phyloP scores from a whole-genome alignment of 1,140 invertebrate species.

The Bombus balteatus region DNA sequence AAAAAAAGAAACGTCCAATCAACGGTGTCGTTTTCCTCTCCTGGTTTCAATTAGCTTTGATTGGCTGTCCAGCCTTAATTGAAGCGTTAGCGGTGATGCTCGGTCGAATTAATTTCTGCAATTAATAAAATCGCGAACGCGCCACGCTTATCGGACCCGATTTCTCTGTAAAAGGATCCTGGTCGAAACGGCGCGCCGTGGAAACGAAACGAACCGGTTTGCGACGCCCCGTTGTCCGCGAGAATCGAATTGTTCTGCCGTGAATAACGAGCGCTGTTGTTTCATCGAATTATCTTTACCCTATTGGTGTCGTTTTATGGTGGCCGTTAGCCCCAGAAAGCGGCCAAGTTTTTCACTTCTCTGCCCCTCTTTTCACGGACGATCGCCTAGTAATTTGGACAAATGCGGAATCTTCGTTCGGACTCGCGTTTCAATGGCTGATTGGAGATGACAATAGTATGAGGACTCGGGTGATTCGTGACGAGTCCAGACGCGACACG shows the following conservation, averaged over 20 bases:
- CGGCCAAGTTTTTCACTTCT: not conserved
- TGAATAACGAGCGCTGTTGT: constrained; percentile 58
- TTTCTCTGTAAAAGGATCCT: constrained; percentile 43
- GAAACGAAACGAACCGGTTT: constrained; percentile 36
- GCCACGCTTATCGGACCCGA: constrained; percentile 52
- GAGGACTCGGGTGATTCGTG: no score
- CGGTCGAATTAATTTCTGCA: constrained; percentile 58
- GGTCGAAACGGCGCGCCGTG: not conserved
- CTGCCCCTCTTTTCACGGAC: not conserved
- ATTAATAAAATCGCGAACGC: constrained; percentile 63
- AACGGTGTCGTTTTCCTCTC: not conserved
- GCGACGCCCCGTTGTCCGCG: constrained; percentile 18
- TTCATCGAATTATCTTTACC: constrained; percentile 52
- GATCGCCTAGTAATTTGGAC: not conserved
- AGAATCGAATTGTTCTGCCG: constrained; percentile 52
- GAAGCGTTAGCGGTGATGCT: constrained; percentile 50
- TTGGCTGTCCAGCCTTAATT: constrained; percentile 63
- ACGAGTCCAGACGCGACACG: no score
- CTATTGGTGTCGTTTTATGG: constrained; percentile 30
- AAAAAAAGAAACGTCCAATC: constrained; percentile 39
- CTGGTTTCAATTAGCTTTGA: constrained; percentile 62
- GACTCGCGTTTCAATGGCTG: no score
- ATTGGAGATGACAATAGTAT: no score
- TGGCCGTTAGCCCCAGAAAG: no score
- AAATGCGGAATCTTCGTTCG: not conserved